A percentile compares a stretch with the other conserved stretches of the same genome.
These are phyloP conservation scores for Micromesistius poutassou DNA, from an alignment of 2,797 vertebrate genomes.

Conservation along the genomic window DNA sequence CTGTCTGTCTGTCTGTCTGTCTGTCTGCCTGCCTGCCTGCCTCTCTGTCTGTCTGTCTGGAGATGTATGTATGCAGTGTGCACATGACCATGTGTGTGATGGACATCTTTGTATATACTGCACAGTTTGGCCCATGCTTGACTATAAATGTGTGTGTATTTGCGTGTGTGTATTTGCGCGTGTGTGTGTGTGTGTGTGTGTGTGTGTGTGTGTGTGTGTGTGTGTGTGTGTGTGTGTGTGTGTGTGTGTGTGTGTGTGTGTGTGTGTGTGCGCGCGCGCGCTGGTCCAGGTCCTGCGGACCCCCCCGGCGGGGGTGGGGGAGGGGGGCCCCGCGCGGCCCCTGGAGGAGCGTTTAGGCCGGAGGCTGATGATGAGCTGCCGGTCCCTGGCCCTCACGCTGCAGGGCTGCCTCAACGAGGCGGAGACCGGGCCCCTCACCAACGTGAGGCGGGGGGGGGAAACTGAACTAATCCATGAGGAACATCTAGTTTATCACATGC, in stretches of 20 bases:
- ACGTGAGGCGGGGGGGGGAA: slow-evolving; percentile 74
- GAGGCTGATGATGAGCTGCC: slow-evolving; percentile 86
- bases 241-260: neutral
- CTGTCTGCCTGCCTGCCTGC: neutral
- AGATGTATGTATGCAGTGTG: neutral
- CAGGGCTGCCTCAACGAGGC: slow-evolving; percentile 90
- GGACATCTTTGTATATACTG: neutral
- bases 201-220: neutral
- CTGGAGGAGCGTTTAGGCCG: slow-evolving; percentile 90
- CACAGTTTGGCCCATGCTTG: neutral
- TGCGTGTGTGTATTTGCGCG: neutral
- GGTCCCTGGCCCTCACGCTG: slow-evolving; percentile 85
- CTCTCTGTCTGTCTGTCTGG: neutral
- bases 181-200: neutral
- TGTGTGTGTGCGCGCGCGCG: neutral
- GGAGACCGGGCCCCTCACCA: slow-evolving; percentile 86
- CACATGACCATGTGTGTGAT: neutral
- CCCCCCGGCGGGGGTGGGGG: slow-evolving; percentile 76
- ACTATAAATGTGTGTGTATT: neutral
- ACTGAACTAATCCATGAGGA: no score
- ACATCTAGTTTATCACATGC: neutral
- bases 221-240: neutral
- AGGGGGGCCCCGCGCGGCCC: slow-evolving; percentile 73
- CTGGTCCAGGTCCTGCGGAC: slow-evolving; percentile 77
- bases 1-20: neutral